A percentile compares a stretch with the other conserved stretches of the same genome.
These are phyloP conservation scores for Prosapia bicincta DNA, from an alignment of 2,888 invertebrate species.

Conservation along the genomic window DNA sequence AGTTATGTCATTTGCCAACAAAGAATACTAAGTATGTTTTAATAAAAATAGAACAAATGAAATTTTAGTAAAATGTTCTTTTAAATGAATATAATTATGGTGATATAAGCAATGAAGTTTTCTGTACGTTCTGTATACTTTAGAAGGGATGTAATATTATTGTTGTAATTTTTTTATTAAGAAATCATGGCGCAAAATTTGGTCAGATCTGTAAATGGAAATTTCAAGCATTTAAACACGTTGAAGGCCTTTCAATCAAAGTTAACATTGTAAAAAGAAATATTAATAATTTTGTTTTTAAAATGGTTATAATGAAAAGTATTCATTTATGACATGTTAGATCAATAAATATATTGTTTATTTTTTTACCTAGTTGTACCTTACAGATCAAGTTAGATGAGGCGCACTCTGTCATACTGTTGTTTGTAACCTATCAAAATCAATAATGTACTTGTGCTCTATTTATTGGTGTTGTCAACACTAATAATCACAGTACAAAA, in stretches of 20 bases:
- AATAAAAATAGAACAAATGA: neutral
- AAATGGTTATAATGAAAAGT: neutral
- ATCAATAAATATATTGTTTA: neutral
- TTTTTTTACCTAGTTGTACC: neutral
- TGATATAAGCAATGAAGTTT: neutral
- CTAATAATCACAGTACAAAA: neutral
- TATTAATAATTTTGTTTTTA: neutral
- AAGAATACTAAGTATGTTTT: neutral
- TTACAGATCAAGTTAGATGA: neutral
- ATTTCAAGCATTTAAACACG: neutral
- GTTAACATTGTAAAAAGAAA: neutral
- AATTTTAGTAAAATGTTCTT: no score
- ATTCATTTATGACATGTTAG: neutral
- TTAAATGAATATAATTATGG: no score
- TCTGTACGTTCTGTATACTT: neutral
- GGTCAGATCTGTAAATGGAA: neutral
- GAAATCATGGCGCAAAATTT: neutral
- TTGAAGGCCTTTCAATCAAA: neutral
- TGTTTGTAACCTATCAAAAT: neutral
- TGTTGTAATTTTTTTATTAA: neutral
- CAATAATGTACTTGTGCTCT: neutral
- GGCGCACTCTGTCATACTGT: neutral
- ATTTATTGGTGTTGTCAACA: neutral
- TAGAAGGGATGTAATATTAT: neutral
- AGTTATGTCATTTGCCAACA: neutral